These are phyloP conservation scores for Perognathus longimembris DNA, from an alignment of 2,113 vertebrate genomes.

Conservation along the genomic window DNA sequence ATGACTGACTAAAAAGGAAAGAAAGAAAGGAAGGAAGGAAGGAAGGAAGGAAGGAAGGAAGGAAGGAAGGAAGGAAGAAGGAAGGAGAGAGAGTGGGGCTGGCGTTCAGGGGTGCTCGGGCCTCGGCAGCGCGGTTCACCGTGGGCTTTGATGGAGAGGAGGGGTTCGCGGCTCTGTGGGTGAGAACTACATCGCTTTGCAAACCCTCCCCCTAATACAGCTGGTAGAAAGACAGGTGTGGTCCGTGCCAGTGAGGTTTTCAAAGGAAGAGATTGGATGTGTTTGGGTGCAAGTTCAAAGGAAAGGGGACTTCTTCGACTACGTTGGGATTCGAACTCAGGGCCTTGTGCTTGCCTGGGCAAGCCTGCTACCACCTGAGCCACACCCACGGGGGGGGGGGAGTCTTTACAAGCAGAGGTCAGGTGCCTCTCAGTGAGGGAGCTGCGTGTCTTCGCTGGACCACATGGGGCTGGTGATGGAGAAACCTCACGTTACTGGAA, in stretches of 20 bases:
- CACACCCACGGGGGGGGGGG: too few relatives aligned
- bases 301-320: background rate
- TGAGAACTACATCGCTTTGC: background rate
- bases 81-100: too few relatives aligned
- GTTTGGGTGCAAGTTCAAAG: constrained; percentile 44
- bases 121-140: too few relatives aligned
- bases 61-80: too few relatives aligned
- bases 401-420: background rate
- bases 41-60: too few relatives aligned
- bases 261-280: background rate
- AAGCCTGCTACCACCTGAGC: too few relatives aligned
- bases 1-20: too few relatives aligned
- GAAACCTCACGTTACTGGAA: constrained; percentile 28
- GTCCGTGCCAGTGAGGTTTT: background rate
- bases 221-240: background rate
- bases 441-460: background rate
- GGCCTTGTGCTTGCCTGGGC: too few relatives aligned
- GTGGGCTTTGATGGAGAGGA: background rate
- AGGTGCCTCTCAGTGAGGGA: background rate
- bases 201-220: background rate
- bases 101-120: too few relatives aligned
- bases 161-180: background rate
- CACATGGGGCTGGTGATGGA: background rate
- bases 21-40: too few relatives aligned
- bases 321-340: too few relatives aligned